Evolutionary conservation across 2,888 invertebrate species (phyloP), one percentile per base, ranked within the genome.

Genomic region (Ceriagrion tenellum): DNA sequence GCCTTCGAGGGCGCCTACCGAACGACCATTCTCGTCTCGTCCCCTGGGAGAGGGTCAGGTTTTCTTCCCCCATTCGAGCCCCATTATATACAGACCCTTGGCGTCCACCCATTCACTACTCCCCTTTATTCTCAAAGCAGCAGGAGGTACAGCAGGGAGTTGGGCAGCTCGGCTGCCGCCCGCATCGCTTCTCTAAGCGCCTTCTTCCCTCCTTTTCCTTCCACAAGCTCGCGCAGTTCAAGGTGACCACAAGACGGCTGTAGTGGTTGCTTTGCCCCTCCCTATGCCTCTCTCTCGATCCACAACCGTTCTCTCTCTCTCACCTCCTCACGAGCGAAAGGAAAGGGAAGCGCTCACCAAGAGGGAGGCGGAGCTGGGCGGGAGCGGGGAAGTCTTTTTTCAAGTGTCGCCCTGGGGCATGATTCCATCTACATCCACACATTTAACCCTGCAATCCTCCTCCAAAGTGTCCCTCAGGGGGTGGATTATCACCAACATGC

Each of bases 231-330:
- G 26, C 55, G 89, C 89, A 89, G 89, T 89, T 89, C 89, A 89
- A 89, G 89, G 89, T 89, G 89, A 89, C 89, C 89, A 89, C 89
- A 89, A 47, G 40, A 55, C 18, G 12, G 30, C 12, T 30, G 16
- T 81, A 35, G 89, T 89, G 55, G 55, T 55, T 23, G 55, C 55
- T 40, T 47, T n/a, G 59, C 26, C n/a, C 55, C 35, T 35, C 47
- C 40, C 40, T 20, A 0, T 20, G 59, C 16, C 59, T 20, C 47
- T 16, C 20, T 88, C 88, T 35, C 12, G 88, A 26, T 55, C 47
- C 89, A 26, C 26, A n/a, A 20, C 47, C 88, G 35, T n/a, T 40
- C 40, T 47, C 88, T 88, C 88, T 18, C 40, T 47, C 47, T 47
- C 35, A 4, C 13, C 40, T n/a, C 23, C 69, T 47, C 88, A 23